Base-by-base conservation (phyloP, 2,113 vertebrate genomes). In the Actenoides hombroni region DNA sequence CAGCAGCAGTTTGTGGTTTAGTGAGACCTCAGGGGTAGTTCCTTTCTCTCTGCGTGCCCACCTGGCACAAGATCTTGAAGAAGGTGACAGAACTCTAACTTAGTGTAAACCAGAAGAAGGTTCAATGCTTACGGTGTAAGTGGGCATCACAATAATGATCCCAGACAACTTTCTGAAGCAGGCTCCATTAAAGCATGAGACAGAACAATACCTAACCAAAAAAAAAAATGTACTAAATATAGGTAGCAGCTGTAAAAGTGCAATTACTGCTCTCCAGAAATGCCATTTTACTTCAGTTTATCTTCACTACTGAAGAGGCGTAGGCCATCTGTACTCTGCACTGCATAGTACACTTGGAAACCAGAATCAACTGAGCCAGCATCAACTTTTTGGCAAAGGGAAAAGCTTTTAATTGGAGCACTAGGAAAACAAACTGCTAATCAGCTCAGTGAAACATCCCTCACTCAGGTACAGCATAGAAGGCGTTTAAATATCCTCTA, bases 231-330 rank as follows among this genome's bases (percentile, higher is more conserved):
- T 84, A 97, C 97, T 97, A 97, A 96, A 97, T 96, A 98, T 88
- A 97, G 97, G 95, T 81, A 96, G 69, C 80, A 82, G 95, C 97
- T 97, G 94, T 92, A 80, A 92, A 95, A 95, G 94, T 93, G 95
- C 97, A 96, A 97, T 97, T 96, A 96, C 90, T 95, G 92, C 93
- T 97, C 97, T 97, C 93, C 90, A 97, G 93, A 98, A 98, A 97
- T 92, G 96, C 91, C 95, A 97, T 96, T 97, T 97, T 91, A 94
- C 94, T 97, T 97, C 96, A 96, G 97, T 98, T 97, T 94, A 97
- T 97, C 97, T 96, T 94, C 96, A 82, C 90, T 97, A 97, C 92
- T 91, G 95, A 97, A 95, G 90, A 95, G 95, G 93, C 57, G 63
- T 83, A 65, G 82, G 90, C 95, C 93, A 97, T 95, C 74, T 85